Evolutionary conservation across 2,888 invertebrate species (phyloP), one percentile per base, ranked within the genome.

Genomic region (Seira ritae): DNA sequence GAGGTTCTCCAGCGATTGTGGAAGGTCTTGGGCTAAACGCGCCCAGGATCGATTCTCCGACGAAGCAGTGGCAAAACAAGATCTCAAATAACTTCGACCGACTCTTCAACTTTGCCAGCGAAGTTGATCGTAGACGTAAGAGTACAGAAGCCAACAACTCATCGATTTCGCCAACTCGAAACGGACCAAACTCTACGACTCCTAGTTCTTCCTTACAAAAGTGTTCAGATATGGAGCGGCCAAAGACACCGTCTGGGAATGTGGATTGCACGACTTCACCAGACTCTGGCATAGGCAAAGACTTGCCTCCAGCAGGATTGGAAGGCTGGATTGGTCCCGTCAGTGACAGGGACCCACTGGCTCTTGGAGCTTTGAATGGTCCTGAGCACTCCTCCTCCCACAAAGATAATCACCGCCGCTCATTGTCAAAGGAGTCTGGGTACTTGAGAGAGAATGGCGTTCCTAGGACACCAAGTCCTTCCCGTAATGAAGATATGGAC

Each of bases 61-160:
- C 87, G 42, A 85, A 87, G 19, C 78, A 83, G 60, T 97, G 97
- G 97, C 96, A 97, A 91, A 96, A 97, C 91, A 95, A 96, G 89
- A 96, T 97, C 89, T 96, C 96, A 91, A 96, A 96, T 89, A 96
- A 97, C 75, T 98, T 98, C 92, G 98, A 98, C 92, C 95, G 97
- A 88, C 93, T 98, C 89, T 96, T 98, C 88, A 97, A 97, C 83
- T 96, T 97, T 90, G 97, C 97, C 70, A 97, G 96, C 17, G 97
- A 97, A 90, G 92, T 97, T 90, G 97, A 96, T 90, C 95, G 96
- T 91, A 94, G 96, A 90, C 93, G 96, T 81, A 93, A 96, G 84
- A 96, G 96, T 60, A 94, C 95, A 0, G 96, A 96, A 4, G 31
- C 31, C 2, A 31, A 31, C 37, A 78, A 83, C 0, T 78, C 80